Evolutionary conservation across 2,113 vertebrate species (phyloP).

Genomic region (Lagopus muta): DNA sequence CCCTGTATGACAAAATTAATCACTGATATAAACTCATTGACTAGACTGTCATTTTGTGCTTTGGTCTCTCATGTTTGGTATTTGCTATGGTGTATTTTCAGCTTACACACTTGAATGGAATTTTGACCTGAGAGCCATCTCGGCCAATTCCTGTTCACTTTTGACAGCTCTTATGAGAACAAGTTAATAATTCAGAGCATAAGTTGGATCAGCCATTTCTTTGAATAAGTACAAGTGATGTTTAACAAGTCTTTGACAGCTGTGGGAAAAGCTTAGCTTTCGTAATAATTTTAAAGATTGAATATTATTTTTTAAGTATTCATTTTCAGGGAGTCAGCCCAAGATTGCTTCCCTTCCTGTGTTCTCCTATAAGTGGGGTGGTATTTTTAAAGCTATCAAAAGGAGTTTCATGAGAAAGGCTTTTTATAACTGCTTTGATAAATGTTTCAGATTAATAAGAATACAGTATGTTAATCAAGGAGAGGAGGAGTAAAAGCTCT

Average conservation of each 20-base stretch:
- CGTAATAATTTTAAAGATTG: not conserved
- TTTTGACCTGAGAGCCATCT: not conserved
- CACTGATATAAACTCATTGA: not conserved
- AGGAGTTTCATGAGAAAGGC: not conserved
- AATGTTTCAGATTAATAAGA: not conserved
- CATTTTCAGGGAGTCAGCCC: not conserved
- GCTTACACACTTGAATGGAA: accelerated
- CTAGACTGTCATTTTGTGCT: not conserved
- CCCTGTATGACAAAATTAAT: not conserved
- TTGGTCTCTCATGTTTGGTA: not conserved
- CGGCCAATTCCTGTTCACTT: not conserved
- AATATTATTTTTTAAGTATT: not conserved
- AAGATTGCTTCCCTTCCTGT: not conserved
- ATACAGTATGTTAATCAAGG: not conserved
- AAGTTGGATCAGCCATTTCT: not conserved
- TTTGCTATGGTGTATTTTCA: not conserved
- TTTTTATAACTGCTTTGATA: not conserved
- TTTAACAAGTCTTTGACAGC: constrained; percentile 31
- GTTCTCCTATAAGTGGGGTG: not conserved
- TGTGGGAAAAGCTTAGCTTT: not conserved
- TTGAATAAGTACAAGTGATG: not conserved
- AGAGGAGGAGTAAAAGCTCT: not conserved
- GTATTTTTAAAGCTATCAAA: not conserved
- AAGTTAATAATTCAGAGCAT: not conserved
- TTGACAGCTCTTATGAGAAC: not conserved